Base-by-base conservation (phyloP, 2,113 vertebrate genomes). In the Charina bottae region DNA sequence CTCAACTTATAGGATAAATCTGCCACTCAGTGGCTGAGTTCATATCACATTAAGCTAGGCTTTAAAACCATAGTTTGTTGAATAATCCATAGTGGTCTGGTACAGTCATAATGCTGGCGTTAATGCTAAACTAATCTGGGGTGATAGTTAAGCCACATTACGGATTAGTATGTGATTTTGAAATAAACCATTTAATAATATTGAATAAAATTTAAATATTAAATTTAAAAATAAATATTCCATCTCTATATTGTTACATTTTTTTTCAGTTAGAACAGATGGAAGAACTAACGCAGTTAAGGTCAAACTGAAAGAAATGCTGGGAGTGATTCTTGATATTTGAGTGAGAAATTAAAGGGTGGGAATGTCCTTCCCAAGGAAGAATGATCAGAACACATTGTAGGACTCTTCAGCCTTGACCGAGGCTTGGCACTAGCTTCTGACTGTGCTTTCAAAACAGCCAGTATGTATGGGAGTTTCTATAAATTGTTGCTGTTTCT, bases 401-500 rank as follows among this genome's bases (percentile, higher is more conserved):
- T 42, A 62, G 83, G 33, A 85, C 8, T 53, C 58, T 90, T 60
- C 93, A 72, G 59, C 56, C 53, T 87, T 53, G 90, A 94, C 33
- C 49, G 62, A 0, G 72, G 72, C 87, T 26, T 33, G 90, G 87
- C 83, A 93, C 59, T 92, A 85, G 86, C 0, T 0, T 19, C 78
- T 60, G 28, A 0, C n/a, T 78, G 0, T 15, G 72, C 46, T 94
- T 97, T 94, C 10, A 0, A 93, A 97, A 94, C 53, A 59, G 26
- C 60, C 58, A 85, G 58, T 33, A 33, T 54, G 0, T 26, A 55
- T 21, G 53, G 8, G 0, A 2, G 13, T 85, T 94, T 95, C 92
- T 93, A 5, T 94, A 95, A 95, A 0, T 1, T 0, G 24, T 91
- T 87, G 72, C 88, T 89, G 13, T 89, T 83, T n/a, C 64, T 24